Percentiles rank a stretch among this genome's conserved stretches.
These are phyloP conservation scores for Psittacula echo DNA, from an alignment of 2,797 vertebrate species.

Conservation along the genomic window DNA sequence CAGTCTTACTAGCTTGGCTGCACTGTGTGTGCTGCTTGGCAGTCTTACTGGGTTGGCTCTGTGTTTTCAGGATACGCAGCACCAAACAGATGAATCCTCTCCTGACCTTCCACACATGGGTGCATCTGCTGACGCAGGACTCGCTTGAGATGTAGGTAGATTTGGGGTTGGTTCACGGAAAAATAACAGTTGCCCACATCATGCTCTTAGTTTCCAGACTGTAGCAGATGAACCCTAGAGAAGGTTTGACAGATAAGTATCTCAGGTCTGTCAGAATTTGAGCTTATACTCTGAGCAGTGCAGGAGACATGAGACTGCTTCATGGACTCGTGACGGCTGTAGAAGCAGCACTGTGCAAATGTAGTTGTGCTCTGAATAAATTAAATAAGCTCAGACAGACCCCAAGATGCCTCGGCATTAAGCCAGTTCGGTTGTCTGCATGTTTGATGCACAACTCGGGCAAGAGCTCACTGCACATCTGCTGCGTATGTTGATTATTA, in stretches of 20 bases:
- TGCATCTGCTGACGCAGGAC: not conserved
- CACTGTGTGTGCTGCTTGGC: not conserved
- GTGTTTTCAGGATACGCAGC: not conserved
- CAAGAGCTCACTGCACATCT: not conserved
- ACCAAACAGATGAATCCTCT: not conserved
- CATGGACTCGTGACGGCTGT: not conserved
- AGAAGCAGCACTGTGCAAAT: not conserved
- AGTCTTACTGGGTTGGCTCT: not conserved
- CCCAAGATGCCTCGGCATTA: not conserved
- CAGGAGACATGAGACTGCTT: not conserved
- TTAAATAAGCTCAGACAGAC: not conserved
- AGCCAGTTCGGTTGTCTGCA: not conserved
- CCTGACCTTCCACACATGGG: rapidly evolving
- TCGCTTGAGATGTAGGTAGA: not conserved
- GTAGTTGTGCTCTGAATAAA: not conserved
- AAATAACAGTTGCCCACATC: not conserved
- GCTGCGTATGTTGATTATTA: not conserved
- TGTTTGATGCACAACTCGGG: rapidly evolving
- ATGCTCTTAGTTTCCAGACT: not conserved
- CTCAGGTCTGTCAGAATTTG: not conserved
- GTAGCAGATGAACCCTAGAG: not conserved
- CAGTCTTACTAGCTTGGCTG: not conserved
- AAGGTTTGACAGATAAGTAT: not conserved
- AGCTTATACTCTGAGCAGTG: not conserved
- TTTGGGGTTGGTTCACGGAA: not conserved